phyloP scores from a whole-genome alignment of 2,797 vertebrate genomes.

The Lerista edwardsae region DNA sequence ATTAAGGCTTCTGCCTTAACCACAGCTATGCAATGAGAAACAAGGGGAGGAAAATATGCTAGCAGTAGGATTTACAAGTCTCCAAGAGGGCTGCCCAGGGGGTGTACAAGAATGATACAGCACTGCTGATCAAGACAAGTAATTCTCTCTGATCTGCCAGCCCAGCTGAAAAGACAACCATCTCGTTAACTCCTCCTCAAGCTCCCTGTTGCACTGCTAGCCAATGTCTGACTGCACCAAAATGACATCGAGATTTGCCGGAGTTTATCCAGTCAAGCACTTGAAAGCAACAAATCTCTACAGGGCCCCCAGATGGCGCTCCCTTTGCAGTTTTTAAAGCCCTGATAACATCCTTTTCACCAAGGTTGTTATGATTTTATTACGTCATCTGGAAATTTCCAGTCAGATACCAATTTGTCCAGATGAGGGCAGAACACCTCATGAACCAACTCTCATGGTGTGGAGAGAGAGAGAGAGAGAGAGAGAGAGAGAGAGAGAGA shows the following conservation, averaged over 20 bases:
- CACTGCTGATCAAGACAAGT: background rate
- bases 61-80: background rate
- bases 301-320: constrained; percentile 74
- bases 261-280: background rate
- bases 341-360: constrained; percentile 45
- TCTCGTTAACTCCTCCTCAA: background rate
- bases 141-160: constrained; percentile 1
- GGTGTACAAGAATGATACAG: background rate
- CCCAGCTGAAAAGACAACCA: constrained; percentile 6
- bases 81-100: background rate
- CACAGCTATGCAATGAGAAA: constrained; percentile 1
- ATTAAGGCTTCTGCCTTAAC: background rate
- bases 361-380: constrained; percentile 71
- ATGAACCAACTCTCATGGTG: accelerated
- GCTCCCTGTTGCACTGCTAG: constrained; percentile 17
- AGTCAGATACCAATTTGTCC: constrained; percentile 42
- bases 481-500: background rate
- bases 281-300: constrained; percentile 46
- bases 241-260: background rate
- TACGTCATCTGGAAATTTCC: constrained; percentile 66
- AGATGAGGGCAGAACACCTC: constrained; percentile 37
- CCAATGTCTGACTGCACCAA: background rate
- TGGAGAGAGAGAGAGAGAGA: background rate
- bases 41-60: background rate
- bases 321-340: constrained; percentile 31